A percentile compares a stretch with the other conserved stretches of the same genome.
These are phyloP conservation scores for Eremophila alpestris DNA, from an alignment of 2,797 vertebrate genomes.

Conservation along the genomic window DNA sequence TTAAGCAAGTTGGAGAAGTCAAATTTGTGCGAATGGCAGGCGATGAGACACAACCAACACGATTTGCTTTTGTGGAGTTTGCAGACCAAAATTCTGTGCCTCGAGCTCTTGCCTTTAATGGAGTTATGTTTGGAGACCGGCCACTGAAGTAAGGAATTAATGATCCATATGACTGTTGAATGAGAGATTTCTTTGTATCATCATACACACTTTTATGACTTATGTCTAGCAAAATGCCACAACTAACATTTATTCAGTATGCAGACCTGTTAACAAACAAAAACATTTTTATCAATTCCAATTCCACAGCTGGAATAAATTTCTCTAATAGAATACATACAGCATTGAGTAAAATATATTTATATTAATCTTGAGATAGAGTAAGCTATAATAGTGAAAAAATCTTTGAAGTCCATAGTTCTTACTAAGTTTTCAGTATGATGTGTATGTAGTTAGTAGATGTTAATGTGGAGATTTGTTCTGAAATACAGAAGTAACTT, in stretches of 20 bases:
- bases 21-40: conserved; percentile 99
- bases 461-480: neutral
- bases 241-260: neutral
- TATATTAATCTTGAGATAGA: neutral
- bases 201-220: neutral
- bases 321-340: neutral
- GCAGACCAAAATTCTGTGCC: conserved; percentile 93
- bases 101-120: conserved; percentile 94
- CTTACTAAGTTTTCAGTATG: neutral
- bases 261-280: neutral
- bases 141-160: conserved; percentile 89
- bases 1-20: conserved; percentile 97
- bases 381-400: neutral
- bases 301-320: neutral
- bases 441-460: neutral
- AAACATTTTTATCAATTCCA: neutral
- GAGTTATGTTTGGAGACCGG: conserved; percentile 97
- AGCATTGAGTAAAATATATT: neutral
- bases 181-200: neutral
- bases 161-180: conserved; percentile 16
- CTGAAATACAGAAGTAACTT: neutral
- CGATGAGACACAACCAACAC: conserved; percentile 95
- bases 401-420: neutral
- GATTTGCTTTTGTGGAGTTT: conserved; percentile 98
- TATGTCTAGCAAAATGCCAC: neutral